phyloP scores from a whole-genome alignment of 2,113 vertebrate genomes.

The Cololabis saira region DNA sequence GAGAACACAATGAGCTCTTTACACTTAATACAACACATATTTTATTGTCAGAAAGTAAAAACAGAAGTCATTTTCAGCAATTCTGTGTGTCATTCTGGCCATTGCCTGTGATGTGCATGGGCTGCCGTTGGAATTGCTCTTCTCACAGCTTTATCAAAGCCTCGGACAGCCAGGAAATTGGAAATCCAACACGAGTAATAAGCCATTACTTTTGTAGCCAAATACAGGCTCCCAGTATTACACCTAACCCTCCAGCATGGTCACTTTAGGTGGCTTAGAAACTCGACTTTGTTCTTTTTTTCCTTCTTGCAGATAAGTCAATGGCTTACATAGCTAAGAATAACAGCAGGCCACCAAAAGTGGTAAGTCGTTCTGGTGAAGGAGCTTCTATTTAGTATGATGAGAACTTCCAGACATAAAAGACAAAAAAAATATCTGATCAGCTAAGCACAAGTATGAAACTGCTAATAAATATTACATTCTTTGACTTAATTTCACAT shows the following conservation, averaged over 20 bases:
- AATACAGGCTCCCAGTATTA: background rate
- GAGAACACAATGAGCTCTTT: slow-evolving; percentile 41
- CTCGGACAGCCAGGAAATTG: slow-evolving; percentile 52
- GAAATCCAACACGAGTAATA: slow-evolving; percentile 43
- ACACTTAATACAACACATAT: slow-evolving; percentile 34
- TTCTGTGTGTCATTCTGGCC: slow-evolving; percentile 25
- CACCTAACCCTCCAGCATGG: background rate
- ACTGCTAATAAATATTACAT: background rate
- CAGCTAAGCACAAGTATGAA: background rate
- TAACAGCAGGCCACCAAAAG: slow-evolving; percentile 20
- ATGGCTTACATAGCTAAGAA: slow-evolving; percentile 26
- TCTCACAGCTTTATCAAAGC: slow-evolving; percentile 37
- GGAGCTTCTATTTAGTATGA: background rate
- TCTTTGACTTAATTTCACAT: background rate
- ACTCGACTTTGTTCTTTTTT: slow-evolving; percentile 30
- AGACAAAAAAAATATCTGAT: slow-evolving; percentile 6
- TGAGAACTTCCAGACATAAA: background rate
- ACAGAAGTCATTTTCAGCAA: slow-evolving; percentile 22
- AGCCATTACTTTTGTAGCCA: slow-evolving; percentile 39
- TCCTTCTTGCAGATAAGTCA: slow-evolving; percentile 38
- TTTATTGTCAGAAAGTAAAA: slow-evolving; percentile 49
- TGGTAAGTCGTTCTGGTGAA: slow-evolving; percentile 55
- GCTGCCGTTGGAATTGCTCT: slow-evolving; percentile 34
- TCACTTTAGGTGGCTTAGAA: slow-evolving; percentile 28
- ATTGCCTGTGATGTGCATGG: slow-evolving; percentile 36